Evolutionary conservation across 2,797 vertebrate species (phyloP).

Genomic region (Delichon dasypus): DNA sequence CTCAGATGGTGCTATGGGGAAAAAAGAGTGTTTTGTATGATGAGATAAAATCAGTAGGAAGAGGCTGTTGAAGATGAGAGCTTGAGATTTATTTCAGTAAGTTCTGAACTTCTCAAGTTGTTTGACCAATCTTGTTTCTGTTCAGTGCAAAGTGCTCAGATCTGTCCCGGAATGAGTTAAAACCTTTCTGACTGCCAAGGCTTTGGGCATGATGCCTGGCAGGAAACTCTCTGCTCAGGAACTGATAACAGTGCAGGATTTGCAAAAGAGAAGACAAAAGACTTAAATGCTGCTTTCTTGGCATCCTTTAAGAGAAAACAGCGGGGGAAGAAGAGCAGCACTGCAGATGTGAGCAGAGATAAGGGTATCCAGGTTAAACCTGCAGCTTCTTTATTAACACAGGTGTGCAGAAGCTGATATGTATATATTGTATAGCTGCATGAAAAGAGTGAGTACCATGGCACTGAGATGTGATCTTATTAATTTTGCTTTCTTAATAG

Average conservation of each 20-base stretch:
- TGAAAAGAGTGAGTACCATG: neutral
- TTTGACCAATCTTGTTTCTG: accelerated
- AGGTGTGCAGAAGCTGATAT: neutral
- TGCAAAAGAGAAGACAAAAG: conserved; percentile 46
- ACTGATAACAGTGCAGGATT: conserved; percentile 21
- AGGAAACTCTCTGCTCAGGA: conserved; percentile 31
- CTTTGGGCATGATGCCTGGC: conserved; percentile 41
- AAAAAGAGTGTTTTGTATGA: neutral
- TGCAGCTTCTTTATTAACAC: neutral
- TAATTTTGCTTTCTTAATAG: conserved; percentile 17
- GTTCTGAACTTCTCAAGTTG: neutral
- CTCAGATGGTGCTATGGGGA: accelerated
- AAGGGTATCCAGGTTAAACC: neutral
- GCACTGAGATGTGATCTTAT: conserved; percentile 4
- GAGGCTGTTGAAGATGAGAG: neutral
- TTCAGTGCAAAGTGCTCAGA: neutral
- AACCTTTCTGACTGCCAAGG: conserved; percentile 22
- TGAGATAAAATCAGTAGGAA: neutral
- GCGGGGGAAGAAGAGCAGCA: neutral
- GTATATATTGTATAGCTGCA: neutral
- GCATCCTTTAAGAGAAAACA: conserved; percentile 38
- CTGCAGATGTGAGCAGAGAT: conserved; percentile 43
- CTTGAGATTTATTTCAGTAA: neutral
- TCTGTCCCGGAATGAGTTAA: conserved; percentile 33
- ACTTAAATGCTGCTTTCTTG: conserved; percentile 51